A percentile compares a stretch with the other conserved stretches of the same genome.
These are phyloP conservation scores for Euborellia annulipes DNA, from an alignment of 1,140 invertebrate genomes.

Conservation along the genomic window DNA sequence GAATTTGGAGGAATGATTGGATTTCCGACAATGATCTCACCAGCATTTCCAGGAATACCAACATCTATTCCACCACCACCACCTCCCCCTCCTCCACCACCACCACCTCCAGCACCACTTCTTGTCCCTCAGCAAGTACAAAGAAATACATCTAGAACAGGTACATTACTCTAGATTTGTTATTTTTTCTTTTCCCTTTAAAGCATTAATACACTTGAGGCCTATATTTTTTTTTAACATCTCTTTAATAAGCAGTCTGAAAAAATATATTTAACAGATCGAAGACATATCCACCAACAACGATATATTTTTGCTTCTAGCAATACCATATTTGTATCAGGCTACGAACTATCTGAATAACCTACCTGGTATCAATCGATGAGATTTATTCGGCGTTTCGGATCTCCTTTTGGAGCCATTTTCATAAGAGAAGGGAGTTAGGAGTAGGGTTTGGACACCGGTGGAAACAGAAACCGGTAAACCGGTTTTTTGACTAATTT, in stretches of 20 bases:
- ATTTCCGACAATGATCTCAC: conserved; percentile 1
- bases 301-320: no score
- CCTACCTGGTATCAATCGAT: no score
- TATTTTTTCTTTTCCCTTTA: conserved; percentile 33
- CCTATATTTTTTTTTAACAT: conserved; percentile 16
- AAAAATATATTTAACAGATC: no score
- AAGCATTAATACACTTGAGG: conserved; percentile 44
- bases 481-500: no score
- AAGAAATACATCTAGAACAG: conserved; percentile 20
- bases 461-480: no score
- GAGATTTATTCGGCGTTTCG: no score
- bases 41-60: conserved; percentile 15
- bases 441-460: no score
- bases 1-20: conserved; percentile 6
- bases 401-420: no score
- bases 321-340: no score
- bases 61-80: conserved; percentile 29
- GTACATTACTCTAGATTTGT: conserved; percentile 14
- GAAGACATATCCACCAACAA: no score
- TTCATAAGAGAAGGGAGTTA: no score
- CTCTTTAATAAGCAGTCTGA: conserved; percentile 1
- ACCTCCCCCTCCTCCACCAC: conserved; percentile 39
- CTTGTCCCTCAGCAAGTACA: conserved; percentile 43
- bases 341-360: no score
- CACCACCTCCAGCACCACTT: conserved; percentile 34